phyloP scores from a whole-genome alignment of 37 sponge, comb jelly and placozoan genomes.

The Bolinopsis microptera region DNA sequence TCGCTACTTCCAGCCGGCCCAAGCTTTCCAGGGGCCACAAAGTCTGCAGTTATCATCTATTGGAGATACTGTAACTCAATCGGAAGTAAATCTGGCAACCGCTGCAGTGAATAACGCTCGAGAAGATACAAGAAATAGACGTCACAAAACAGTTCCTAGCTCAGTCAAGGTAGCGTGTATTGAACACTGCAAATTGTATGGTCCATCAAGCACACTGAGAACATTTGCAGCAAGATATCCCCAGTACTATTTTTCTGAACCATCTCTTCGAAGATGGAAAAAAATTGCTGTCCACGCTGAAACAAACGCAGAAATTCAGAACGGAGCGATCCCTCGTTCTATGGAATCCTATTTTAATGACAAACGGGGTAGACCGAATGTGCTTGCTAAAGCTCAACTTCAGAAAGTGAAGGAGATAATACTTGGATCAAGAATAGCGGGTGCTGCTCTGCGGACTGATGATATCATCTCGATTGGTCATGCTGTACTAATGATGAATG shows the following conservation, averaged over 20 bases:
- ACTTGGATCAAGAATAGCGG: neutral
- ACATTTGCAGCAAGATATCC: neutral
- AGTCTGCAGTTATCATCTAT: neutral
- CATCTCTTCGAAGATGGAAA: neutral
- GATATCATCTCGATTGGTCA: conserved; percentile 65
- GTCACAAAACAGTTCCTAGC: neutral
- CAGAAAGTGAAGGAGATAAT: neutral
- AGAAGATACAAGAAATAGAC: neutral
- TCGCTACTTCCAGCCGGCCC: too few species aligned
- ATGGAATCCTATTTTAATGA: too few species aligned
- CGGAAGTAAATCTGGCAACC: neutral
- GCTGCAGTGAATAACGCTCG: neutral
- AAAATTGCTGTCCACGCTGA: too few species aligned
- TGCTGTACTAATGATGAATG: conserved; percentile 32
- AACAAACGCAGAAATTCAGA: neutral
- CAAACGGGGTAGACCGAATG: neutral
- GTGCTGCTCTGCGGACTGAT: conserved; percentile 61
- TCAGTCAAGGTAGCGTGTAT: neutral
- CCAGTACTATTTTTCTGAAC: neutral
- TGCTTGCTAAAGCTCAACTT: neutral
- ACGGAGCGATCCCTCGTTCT: neutral
- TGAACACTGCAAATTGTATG: neutral
- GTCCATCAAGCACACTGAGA: neutral
- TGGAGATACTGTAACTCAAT: neutral
- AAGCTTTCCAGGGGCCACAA: too few species aligned